Evolutionary conservation across 2,113 vertebrate species (phyloP), one percentile per base, ranked within the genome.

Genomic region (Heterochromis multidens): DNA sequence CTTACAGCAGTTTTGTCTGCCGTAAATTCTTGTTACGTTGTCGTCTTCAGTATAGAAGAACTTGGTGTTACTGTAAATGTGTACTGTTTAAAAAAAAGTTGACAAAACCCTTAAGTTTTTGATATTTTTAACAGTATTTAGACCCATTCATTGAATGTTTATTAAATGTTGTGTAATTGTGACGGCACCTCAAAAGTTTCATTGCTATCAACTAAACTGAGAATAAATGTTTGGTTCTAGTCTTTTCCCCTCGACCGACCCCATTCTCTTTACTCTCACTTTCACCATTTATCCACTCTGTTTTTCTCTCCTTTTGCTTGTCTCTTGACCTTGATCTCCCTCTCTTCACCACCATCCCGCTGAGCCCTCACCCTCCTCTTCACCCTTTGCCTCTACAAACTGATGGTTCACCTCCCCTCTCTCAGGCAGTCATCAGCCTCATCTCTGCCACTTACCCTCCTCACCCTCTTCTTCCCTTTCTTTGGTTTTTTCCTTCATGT

Each of bases 281-380:
- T 27, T 13, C 67, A 80, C 7, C 29, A 67, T 29, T 81, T 19
- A 59, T 23, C 23, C 29, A 4, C 49, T 23, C 77, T 67, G 37
- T 70, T 65, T 56, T 16, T 0, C 37, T 60, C 77, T 43, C n/a
- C 9, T 77, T 25, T 58, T 35, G 52, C 60, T 62, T 19, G 40
- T 84, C 40, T 67, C 31, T 84, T 40, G 0, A 9, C 27, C 70
- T 74, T 9, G 2, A 8, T 58, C 70, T 76, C 31, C 27, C 10
- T 79, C 63, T 77, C 77, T 54, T 43, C 17, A 29, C 27, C 40
- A 74, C 2, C 25, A 1, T 57, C 74, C 79, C 35, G 37, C 52
- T 5, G 37, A 83, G 80, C 57, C 61, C 81, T 84, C 43, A 56
- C 19, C 77, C 81, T 89, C 83, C 83, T 86, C 86, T 89, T 87